phyloP scores from a whole-genome alignment of 2,888 invertebrate genomes.

The Brassicogethes aeneus region DNA sequence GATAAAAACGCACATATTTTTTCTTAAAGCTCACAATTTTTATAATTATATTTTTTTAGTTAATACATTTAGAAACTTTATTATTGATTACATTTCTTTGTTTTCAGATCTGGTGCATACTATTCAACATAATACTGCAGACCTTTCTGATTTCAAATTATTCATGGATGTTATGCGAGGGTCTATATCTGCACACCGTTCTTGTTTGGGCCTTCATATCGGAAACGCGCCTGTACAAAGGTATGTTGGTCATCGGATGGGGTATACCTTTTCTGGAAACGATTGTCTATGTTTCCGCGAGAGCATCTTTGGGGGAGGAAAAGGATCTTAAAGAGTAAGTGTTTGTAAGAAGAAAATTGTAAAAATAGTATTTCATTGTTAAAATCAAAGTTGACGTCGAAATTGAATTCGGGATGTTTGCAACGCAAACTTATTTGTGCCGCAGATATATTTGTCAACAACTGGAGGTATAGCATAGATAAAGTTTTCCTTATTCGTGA shows the following conservation, averaged over 20 bases:
- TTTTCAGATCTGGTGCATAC: slow-evolving; percentile 72
- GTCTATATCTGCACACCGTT: slow-evolving; percentile 87
- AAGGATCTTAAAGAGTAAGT: slow-evolving; percentile 52
- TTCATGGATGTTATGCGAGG: slow-evolving; percentile 96
- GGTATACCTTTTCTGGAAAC: slow-evolving; percentile 61
- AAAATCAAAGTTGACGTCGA: too few species aligned
- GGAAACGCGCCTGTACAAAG: slow-evolving; percentile 74
- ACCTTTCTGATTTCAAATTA: slow-evolving; percentile 88
- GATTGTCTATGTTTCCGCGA: slow-evolving; percentile 56
- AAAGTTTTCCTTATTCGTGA: too few species aligned
- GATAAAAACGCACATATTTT: too few species aligned
- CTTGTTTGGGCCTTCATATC: slow-evolving; percentile 86
- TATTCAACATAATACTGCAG: slow-evolving; percentile 72
- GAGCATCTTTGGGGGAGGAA: slow-evolving; percentile 46
- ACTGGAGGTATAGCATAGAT: too few species aligned
- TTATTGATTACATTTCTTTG: too few species aligned
- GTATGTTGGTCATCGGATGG: slow-evolving; percentile 82
- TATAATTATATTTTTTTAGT: too few species aligned
- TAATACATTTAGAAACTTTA: too few species aligned
- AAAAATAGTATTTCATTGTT: too few species aligned
- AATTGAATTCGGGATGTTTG: too few species aligned
- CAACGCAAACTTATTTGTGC: too few species aligned
- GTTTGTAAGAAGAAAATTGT: slow-evolving; percentile 3
- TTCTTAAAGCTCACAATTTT: too few species aligned
- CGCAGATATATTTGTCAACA: too few species aligned